Conservation (phyloP, 1,140 invertebrate genomes). For the Hyles euphorbiae region DNA sequence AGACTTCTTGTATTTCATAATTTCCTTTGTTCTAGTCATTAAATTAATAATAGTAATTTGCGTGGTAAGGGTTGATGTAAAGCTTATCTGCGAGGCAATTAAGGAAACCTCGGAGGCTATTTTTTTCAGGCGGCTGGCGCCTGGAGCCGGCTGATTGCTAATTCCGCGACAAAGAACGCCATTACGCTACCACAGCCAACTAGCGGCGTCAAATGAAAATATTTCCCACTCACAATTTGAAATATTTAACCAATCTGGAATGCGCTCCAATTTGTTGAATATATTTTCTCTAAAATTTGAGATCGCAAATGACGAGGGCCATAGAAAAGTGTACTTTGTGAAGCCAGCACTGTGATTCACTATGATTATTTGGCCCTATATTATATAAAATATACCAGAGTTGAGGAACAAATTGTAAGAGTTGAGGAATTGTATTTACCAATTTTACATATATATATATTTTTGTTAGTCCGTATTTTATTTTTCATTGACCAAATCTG, state of each 20-base stretch:
- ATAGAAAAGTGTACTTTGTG: too few relatives aligned
- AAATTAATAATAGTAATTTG: conserved; percentile 53
- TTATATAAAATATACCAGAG: too few relatives aligned
- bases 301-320: too few relatives aligned
- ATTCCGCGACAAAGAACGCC: conserved; percentile 59
- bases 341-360: too few relatives aligned
- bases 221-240: conserved; percentile 17
- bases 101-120: conserved; percentile 47
- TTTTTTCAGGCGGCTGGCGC: conserved; percentile 32
- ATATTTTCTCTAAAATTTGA: too few relatives aligned
- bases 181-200: conserved; percentile 32
- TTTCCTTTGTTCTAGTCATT: conserved; percentile 44
- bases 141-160: conserved; percentile 52
- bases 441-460: too few relatives aligned
- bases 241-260: not conserved
- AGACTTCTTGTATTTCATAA: conserved; percentile 31
- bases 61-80: conserved; percentile 38
- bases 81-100: conserved; percentile 53
- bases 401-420: too few relatives aligned
- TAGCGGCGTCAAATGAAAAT: conserved; percentile 40
- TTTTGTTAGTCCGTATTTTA: too few relatives aligned
- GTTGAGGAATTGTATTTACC: too few relatives aligned
- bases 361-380: too few relatives aligned
- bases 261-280: too few relatives aligned
- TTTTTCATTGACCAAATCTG: too few relatives aligned